Evolutionary conservation across 2,113 vertebrate genomes (phyloP).

Genomic region (Machaerirhynchus nigripectus): DNA sequence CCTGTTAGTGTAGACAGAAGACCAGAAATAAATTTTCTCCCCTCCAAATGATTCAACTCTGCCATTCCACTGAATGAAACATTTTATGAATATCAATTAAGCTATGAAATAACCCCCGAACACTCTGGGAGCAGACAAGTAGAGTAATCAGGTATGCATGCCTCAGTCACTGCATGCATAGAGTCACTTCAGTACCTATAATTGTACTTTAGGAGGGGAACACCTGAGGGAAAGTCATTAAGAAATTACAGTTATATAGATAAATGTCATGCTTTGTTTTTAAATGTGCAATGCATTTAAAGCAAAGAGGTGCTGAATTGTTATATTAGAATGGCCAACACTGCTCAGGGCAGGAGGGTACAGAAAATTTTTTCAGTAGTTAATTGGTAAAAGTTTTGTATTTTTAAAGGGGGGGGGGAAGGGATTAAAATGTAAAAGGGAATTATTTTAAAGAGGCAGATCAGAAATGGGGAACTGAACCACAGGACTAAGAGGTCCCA

Average conservation of each 20-base stretch:
- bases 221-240: neutral
- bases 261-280: neutral
- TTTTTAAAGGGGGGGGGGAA: neutral
- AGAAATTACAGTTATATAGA: neutral
- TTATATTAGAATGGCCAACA: neutral
- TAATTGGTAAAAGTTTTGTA: neutral
- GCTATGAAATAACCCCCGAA: neutral
- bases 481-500: neutral
- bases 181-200: neutral
- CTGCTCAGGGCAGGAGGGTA: neutral
- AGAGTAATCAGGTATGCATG: neutral
- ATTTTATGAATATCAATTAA: neutral
- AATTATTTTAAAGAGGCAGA: neutral
- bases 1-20: neutral
- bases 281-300: neutral
- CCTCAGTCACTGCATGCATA: neutral
- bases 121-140: neutral
- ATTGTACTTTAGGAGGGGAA: neutral
- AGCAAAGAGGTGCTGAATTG: neutral
- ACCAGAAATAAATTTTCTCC: neutral
- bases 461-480: neutral
- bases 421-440: neutral
- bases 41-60: neutral
- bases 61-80: neutral
- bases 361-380: neutral